Base-by-base conservation (phyloP, 2,113 vertebrate genomes). In the Melanocharis versteri region DNA sequence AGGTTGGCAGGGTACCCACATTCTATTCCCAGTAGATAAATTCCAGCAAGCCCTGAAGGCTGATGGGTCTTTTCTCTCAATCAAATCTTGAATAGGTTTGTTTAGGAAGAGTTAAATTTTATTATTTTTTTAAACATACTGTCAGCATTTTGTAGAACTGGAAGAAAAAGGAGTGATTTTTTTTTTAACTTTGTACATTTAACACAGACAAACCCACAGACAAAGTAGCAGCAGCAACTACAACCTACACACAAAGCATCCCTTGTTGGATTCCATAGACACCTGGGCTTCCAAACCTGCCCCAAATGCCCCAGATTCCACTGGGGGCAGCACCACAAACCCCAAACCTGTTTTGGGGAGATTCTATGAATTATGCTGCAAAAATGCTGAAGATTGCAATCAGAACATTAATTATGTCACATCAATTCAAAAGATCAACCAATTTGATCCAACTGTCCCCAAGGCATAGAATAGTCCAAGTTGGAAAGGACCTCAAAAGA, bases 261-360 rank as follows among this genome's bases (percentile, higher is more conserved):
- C 21, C 12, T 68, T 75, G 20, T 68, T 77, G 68, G 21, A 50
- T 27, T 76, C 71, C 44, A 76, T 57, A 83, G 22, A 31, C 8
- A 58, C 26, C 13, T 31, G 58, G 35, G 33, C 48, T 87, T 81
- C 58, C 33, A 72, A 42, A 78, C 31, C 56, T 35, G 14, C 13
- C 50, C n/a, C 24, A 47, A 65, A 57, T 0, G 0, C 3, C 23
- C 24, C 60, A 51, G 19, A 40, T 33, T 73, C 50, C 75, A 11
- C 15, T 35, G 21, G 18, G 14, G 21, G 8, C 19, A 66, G 31
- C 20, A 39, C 12, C 8, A 4, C 23, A 44, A 89, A 22, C 18
- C 61, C 47, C 37, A 83, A 5, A 72, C 5, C 10, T n/a, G 7
- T 48, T 83, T 7, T 14, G 26, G 42, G 15, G 31, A 60, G 31